Base-by-base conservation (phyloP, 2,797 vertebrate species). In the Nannoperca obscura region DNA sequence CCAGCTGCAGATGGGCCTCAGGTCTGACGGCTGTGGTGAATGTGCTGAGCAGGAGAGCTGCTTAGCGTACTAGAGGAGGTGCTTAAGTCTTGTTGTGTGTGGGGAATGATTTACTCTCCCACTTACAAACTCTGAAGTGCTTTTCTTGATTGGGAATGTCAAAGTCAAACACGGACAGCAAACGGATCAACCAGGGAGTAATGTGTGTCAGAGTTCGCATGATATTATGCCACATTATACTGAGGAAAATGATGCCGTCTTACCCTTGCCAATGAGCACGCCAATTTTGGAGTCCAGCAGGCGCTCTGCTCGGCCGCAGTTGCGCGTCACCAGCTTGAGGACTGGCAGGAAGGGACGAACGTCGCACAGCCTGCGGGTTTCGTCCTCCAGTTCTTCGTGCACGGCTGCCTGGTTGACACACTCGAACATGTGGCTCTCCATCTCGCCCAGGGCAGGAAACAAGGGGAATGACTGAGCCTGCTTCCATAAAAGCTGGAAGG, bases 211-310 rank as follows among this genome's bases (percentile, higher is more conserved):
- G 17, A 40, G 59, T 13, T 22, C 49, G 17, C 6, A 32, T 53
- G 49, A 71, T 42, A 42, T 70, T 64, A 1, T 32, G 32, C 20
- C 10, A 14, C 42, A 59, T 76, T 9, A 61, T 66, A 76, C 8
- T 3, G 13, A 55, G 50, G 12, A 17, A 66, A 34, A 38, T 2
- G 7, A 27, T 1, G 34, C 14, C 2, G 36, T 17, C 89, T 94
- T 94, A 99, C 98, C 98, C 96, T 98, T 99, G 86, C 98, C 96
- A 81, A 99, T 99, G 66, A 99, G 97, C 67, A 99, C 97, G 36
- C 97, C 97, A 53, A 99, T 99, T 94, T 98, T 99, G 75, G 98
- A 99, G 92, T 98, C 97, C 64, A 96, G 90, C 85, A 98, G 91
- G 80, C 97, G 97, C 89, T 99, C 98, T 7, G 96, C 97, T 76